Evolutionary conservation across 2,888 invertebrate genomes (phyloP), one percentile per base, ranked within the genome.

Genomic region (Amiota communis): DNA sequence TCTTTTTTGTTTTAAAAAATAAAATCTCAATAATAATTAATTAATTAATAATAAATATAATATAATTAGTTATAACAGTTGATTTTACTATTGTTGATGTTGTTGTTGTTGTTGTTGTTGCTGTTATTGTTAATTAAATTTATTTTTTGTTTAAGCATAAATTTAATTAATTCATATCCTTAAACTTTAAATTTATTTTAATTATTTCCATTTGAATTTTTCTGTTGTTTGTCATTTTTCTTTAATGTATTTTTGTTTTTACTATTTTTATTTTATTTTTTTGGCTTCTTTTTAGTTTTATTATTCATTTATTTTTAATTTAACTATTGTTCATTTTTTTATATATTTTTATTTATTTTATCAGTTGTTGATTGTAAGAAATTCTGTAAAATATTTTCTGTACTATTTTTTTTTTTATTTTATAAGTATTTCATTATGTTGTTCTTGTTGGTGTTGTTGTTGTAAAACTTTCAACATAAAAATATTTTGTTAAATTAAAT

Each of bases 331-430:
- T 74, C 51, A n/a, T 70, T 57, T 74, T 13, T 71, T 57, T 70
- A 57, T 13, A 9, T 59, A 51, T 64, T 46, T 73, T 74, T 68
- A 64, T 67, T 72, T 23, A 69, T 51, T 57, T 57, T 68, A 47
- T 72, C n/a, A n/a, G 15, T 64, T 48, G 49, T 72, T 78, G 76
- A 76, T 81, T 85, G 83, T 84, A 85, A 81, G 36, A 80, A 68
- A 81, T 76, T 85, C 79, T 81, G 80, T 84, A 85, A 84, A 81
- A 82, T 85, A 82, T 84, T 84, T 74, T 81, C 81, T 86, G 86
- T 81, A 86, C 81, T 85, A 84, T 86, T 86, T 86, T 77, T 76
- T 74, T 79, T 79, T 74, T 81, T 80, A 72, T 77, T 77, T 73
- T 72, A 61, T 74, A 76, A 73, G 72, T 76, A 75, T 77, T 77